phyloP scores from a whole-genome alignment of 92 coral and sea anemone species.

The Virgularia gustaviana region DNA sequence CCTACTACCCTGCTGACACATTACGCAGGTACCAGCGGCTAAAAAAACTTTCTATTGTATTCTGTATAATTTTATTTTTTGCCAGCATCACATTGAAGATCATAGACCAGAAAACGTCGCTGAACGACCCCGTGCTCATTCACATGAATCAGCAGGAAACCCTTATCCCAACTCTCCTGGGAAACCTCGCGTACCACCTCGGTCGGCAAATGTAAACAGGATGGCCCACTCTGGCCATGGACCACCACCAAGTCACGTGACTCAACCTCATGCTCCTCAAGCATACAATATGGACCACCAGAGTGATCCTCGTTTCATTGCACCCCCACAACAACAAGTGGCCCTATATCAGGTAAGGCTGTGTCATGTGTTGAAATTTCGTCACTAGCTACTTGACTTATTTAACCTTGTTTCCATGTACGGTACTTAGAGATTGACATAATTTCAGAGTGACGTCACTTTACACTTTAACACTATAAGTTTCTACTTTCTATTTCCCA shows the following conservation, averaged over 20 bases:
- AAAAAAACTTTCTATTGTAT: no score
- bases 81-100: background rate
- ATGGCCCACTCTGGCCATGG: slow-evolving; percentile 60
- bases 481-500: background rate
- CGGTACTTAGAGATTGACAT: background rate
- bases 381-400: background rate
- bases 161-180: slow-evolving; percentile 73
- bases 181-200: slow-evolving; percentile 80
- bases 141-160: slow-evolving; percentile 34
- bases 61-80: no score
- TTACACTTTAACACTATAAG: background rate
- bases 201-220: slow-evolving; percentile 67
- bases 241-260: slow-evolving; percentile 17
- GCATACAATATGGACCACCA: slow-evolving; percentile 30
- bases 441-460: no score
- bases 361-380: background rate
- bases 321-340: slow-evolving; percentile 73
- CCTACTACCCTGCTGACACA: no score
- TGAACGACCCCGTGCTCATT: slow-evolving; percentile 24
- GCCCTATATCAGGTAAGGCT: slow-evolving; percentile 85
- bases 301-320: slow-evolving; percentile 32
- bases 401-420: background rate
- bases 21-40: no score
- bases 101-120: slow-evolving; percentile 25
- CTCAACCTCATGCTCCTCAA: slow-evolving; percentile 25